Conservation (phyloP, 2,113 vertebrate genomes). For the Orcinus orca region DNA sequence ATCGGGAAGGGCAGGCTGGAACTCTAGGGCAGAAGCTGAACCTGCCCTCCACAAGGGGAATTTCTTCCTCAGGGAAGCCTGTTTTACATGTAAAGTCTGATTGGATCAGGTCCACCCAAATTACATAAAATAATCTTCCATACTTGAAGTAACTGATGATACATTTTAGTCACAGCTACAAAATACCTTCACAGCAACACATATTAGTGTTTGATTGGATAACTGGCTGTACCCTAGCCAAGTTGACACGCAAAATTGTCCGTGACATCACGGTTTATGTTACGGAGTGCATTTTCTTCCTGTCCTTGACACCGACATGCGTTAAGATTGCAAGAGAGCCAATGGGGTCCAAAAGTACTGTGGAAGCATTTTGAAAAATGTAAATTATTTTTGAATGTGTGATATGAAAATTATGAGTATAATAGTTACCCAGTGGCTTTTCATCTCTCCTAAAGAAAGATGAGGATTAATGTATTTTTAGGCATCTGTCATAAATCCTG, state of each 20-base stretch:
- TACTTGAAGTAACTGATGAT: neutral
- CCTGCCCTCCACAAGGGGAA: accelerated
- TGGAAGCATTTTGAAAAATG: neutral
- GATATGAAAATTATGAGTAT: neutral
- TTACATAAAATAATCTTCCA: neutral
- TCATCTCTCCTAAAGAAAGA: neutral
- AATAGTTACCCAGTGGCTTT: neutral
- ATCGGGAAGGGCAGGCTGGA: neutral
- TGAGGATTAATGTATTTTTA: neutral
- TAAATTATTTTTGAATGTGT: neutral
- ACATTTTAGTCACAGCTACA: neutral
- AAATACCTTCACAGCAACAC: neutral
- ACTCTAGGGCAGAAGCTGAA: neutral
- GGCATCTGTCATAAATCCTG: neutral
- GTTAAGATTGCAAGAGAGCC: neutral
- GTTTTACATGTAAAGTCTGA: neutral
- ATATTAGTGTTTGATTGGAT: neutral
- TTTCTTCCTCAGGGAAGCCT: neutral
- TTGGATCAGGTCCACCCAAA: neutral
- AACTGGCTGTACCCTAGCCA: neutral
- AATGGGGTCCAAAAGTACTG: neutral
- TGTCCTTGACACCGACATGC: neutral
- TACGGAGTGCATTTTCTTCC: neutral
- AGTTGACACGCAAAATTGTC: neutral
- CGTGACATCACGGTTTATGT: neutral